Evolutionary conservation across 2,113 vertebrate genomes (phyloP).

Genomic region (Chamaea fasciata): DNA sequence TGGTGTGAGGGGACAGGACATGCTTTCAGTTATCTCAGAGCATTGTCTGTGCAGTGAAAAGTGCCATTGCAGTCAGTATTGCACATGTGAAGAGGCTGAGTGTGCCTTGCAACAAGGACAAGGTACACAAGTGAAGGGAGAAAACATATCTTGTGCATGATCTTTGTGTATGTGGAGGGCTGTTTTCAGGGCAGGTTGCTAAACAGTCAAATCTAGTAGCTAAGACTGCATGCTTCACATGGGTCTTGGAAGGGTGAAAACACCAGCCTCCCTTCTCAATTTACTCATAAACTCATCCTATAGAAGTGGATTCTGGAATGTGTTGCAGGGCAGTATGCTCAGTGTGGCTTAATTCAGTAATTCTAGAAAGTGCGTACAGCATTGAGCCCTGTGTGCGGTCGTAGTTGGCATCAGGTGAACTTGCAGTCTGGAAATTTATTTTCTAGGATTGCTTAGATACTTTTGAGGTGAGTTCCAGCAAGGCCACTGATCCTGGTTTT

Average conservation of each 20-base stretch:
- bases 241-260: background rate
- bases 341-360: rapidly evolving
- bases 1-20: rapidly evolving
- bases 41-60: rapidly evolving
- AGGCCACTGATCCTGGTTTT: background rate
- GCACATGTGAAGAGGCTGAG: background rate
- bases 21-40: background rate
- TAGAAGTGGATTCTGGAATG: background rate
- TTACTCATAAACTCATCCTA: background rate
- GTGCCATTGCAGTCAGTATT: too few relatives aligned
- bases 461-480: background rate
- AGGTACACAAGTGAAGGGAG: rapidly evolving
- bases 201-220: background rate
- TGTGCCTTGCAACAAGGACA: rapidly evolving
- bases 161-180: rapidly evolving
- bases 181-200: background rate
- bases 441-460: background rate
- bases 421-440: background rate
- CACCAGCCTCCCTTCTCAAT: background rate
- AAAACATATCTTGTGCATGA: background rate
- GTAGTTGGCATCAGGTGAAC: background rate
- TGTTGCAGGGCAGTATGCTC: background rate
- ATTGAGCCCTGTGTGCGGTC: background rate
- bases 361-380: background rate
- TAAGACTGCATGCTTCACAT: background rate